Conservation (phyloP, 2,888 invertebrate species). For the Ichneumon xanthorius region DNA sequence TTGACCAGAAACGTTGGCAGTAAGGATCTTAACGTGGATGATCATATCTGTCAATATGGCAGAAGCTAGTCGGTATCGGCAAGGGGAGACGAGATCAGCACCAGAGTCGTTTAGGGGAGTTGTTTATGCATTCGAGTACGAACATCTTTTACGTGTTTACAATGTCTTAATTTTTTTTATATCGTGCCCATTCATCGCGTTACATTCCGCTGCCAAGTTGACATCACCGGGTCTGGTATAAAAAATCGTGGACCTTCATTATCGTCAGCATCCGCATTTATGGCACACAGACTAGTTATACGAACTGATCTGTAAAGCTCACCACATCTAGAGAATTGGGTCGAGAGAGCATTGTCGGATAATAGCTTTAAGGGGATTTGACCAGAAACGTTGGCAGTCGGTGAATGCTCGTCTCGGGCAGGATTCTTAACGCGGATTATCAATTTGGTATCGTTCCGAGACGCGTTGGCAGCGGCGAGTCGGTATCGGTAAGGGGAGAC, state of each 20-base stretch:
- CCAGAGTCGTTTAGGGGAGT: background rate
- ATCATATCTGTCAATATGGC: conserved; percentile 18
- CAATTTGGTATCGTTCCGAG: background rate
- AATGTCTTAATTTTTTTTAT: too few species aligned
- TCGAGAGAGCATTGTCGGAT: conserved; percentile 50
- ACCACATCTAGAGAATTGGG: conserved; percentile 44
- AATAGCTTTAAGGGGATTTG: conserved; percentile 48
- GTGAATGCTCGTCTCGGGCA: conserved; percentile 22
- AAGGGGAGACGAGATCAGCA: background rate
- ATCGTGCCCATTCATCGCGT: too few species aligned
- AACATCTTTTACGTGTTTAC: too few species aligned
- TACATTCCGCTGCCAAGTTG: too few species aligned
- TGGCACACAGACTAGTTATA: too few species aligned
- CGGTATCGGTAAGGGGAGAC: background rate
- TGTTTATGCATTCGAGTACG: conserved; percentile 31
- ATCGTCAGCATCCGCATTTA: too few species aligned
- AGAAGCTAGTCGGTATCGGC: background rate
- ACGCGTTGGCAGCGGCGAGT: background rate
- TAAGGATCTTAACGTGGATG: conserved; percentile 22
- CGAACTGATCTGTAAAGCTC: conserved; percentile 25
- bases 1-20: conserved; percentile 25
- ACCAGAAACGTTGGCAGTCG: conserved; percentile 24
- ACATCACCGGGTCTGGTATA: too few species aligned
- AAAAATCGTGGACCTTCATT: too few species aligned
- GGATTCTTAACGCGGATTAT: conserved; percentile 30